phyloP scores from a whole-genome alignment of 1,140 invertebrate species.

The Lanistes nyassanus region DNA sequence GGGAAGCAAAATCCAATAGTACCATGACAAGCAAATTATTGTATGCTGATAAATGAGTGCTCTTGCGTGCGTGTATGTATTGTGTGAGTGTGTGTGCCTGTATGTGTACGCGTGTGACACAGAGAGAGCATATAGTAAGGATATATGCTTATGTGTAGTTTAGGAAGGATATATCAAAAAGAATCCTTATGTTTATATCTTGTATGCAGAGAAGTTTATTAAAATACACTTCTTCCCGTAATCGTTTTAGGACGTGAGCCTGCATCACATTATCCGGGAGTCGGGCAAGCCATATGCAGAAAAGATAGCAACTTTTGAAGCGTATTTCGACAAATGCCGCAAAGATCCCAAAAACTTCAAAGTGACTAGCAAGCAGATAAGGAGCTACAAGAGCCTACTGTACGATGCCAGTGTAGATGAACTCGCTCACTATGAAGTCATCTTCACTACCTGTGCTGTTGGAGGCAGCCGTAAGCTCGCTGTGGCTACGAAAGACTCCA shows the following conservation, averaged over 20 bases:
- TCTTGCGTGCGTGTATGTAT: too few relatives aligned
- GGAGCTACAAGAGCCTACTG: constrained; percentile 36
- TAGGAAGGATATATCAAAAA: background rate
- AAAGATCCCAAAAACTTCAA: constrained; percentile 1
- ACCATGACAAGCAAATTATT: too few relatives aligned
- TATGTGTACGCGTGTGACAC: too few relatives aligned
- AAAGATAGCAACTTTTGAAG: constrained; percentile 43
- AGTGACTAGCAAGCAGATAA: constrained; percentile 22
- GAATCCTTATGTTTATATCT: background rate
- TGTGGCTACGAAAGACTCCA: constrained; percentile 1
- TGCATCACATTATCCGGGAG: constrained; percentile 48
- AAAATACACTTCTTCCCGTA: background rate
- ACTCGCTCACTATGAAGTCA: constrained; percentile 39
- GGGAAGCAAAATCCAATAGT: too few relatives aligned
- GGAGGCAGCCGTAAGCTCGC: constrained; percentile 35
- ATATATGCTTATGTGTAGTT: too few relatives aligned
- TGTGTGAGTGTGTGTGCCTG: too few relatives aligned
- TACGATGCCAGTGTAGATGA: constrained; percentile 35
- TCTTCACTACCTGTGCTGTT: constrained; percentile 46
- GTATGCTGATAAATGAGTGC: too few relatives aligned
- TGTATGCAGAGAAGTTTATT: background rate
- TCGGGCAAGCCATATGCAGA: constrained; percentile 43
- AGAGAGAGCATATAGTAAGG: too few relatives aligned
- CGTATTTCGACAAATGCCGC: constrained; percentile 21
- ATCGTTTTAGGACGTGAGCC: constrained; percentile 26